Conservation (phyloP, 2,797 vertebrate genomes). For the Babyrousa celebensis region DNA sequence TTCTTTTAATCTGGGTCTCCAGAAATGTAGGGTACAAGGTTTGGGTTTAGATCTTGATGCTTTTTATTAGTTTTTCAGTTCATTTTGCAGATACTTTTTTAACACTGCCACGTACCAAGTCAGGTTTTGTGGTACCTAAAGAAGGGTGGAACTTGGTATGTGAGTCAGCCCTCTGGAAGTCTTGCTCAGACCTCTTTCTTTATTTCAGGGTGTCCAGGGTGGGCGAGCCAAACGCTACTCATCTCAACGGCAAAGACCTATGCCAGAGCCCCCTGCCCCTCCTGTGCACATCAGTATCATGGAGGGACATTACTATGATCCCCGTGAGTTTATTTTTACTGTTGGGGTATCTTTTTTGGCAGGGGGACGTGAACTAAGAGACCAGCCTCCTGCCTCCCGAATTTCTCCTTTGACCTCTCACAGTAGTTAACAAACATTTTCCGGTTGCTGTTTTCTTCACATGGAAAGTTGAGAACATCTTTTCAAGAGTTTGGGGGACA, state of each 20-base stretch:
- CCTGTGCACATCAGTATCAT: conserved; percentile 97
- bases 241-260: conserved; percentile 96
- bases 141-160: neutral
- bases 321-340: conserved; percentile 92
- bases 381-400: accelerated
- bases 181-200: neutral
- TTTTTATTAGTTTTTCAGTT: conserved; percentile 58
- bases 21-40: neutral
- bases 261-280: conserved; percentile 95
- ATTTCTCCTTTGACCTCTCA: neutral
- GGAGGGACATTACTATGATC: conserved; percentile 98
- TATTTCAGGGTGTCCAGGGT: conserved; percentile 92
- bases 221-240: conserved; percentile 98
- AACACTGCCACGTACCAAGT: neutral
- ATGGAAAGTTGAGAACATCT: conserved; percentile 60
- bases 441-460: conserved; percentile 62
- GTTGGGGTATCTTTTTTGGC: conserved; percentile 32
- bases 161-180: neutral
- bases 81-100: conserved; percentile 54
- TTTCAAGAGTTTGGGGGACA: conserved; percentile 61
- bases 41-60: conserved; percentile 47
- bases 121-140: neutral
- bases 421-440: conserved; percentile 21
- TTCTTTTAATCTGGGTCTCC: conserved; percentile 50
- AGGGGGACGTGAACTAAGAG: neutral